Evolutionary conservation across 2,113 vertebrate species (phyloP).

Genomic region (Trematocara nigrifrons): DNA sequence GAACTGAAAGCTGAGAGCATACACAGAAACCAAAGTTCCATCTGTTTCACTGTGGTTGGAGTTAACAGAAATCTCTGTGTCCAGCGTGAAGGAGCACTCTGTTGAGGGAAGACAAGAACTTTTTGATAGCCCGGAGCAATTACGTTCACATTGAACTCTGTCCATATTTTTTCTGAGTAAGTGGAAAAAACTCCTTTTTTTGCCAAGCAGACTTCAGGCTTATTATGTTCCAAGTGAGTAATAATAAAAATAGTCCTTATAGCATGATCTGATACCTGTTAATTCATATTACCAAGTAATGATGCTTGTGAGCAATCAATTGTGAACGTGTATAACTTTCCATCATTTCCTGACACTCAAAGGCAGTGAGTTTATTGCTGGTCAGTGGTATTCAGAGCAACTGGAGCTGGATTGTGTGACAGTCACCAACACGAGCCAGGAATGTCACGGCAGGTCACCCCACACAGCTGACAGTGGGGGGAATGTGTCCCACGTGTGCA

Average conservation of each 20-base stretch:
- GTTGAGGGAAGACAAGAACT: slow-evolving; percentile 22
- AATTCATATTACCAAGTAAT: not conserved
- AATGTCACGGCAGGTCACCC: slow-evolving; percentile 63
- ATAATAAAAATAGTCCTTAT: not conserved
- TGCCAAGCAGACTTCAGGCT: slow-evolving; percentile 15
- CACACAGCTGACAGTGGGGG: slow-evolving; percentile 57
- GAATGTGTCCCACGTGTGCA: slow-evolving; percentile 9
- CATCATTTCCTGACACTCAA: slow-evolving; percentile 44
- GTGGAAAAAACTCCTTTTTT: slow-evolving; percentile 11
- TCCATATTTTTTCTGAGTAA: slow-evolving; percentile 22
- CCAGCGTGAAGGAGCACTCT: slow-evolving; percentile 15
- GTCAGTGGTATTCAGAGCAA: slow-evolving; percentile 53
- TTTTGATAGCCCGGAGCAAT: slow-evolving; percentile 23
- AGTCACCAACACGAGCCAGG: slow-evolving; percentile 31
- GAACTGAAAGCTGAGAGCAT: not conserved
- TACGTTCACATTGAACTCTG: slow-evolving; percentile 7
- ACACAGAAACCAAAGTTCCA: not conserved
- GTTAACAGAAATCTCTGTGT: slow-evolving; percentile 16
- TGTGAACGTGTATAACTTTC: not conserved
- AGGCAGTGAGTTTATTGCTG: slow-evolving; percentile 41
- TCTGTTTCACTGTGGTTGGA: not conserved
- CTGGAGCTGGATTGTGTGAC: slow-evolving; percentile 45
- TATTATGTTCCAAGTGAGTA: not conserved
- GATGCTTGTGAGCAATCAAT: not conserved
- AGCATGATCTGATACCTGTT: not conserved